A percentile compares a stretch with the other conserved stretches of the same genome.
These are phyloP conservation scores for Thymallus thymallus DNA, from an alignment of 2,113 vertebrate genomes.

Conservation along the genomic window DNA sequence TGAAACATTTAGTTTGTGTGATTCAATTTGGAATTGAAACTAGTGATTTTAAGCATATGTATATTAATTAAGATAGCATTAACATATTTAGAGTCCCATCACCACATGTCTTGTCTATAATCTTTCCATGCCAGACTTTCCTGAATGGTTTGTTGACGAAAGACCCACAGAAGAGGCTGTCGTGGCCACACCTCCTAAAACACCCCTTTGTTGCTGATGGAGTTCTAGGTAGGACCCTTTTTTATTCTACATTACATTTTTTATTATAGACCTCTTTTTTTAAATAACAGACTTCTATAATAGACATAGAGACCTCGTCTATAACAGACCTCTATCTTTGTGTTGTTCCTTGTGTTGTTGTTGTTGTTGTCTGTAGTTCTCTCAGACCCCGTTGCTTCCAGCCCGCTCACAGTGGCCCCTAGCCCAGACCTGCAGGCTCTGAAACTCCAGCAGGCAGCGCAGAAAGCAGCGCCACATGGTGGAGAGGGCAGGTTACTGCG, in stretches of 20 bases:
- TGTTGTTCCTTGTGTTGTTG: background rate
- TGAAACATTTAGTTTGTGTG: too few species aligned
- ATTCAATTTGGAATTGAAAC: too few species aligned
- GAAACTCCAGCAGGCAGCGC: conserved; percentile 81
- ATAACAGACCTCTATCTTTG: too few species aligned
- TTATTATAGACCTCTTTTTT: background rate
- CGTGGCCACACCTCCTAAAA: conserved; percentile 88
- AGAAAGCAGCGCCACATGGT: conserved; percentile 60
- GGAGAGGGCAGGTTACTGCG: conserved; percentile 76
- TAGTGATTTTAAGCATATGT: background rate
- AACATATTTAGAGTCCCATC: background rate
- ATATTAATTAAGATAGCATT: background rate
- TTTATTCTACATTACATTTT: background rate
- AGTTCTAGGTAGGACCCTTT: conserved; percentile 79
- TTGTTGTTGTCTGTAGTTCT: conserved; percentile 70
- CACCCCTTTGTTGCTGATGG: conserved; percentile 90
- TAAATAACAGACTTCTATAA: background rate
- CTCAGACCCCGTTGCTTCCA: conserved; percentile 67
- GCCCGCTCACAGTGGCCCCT: conserved; percentile 82
- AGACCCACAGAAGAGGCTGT: conserved; percentile 84
- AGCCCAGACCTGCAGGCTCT: conserved; percentile 80
- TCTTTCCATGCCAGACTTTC: conserved; percentile 80
- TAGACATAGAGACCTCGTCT: background rate
- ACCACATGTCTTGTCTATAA: background rate
- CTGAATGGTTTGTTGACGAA: conserved; percentile 92